Conservation (phyloP, 2,888 invertebrate species). For the Stictocephala bisonia region DNA sequence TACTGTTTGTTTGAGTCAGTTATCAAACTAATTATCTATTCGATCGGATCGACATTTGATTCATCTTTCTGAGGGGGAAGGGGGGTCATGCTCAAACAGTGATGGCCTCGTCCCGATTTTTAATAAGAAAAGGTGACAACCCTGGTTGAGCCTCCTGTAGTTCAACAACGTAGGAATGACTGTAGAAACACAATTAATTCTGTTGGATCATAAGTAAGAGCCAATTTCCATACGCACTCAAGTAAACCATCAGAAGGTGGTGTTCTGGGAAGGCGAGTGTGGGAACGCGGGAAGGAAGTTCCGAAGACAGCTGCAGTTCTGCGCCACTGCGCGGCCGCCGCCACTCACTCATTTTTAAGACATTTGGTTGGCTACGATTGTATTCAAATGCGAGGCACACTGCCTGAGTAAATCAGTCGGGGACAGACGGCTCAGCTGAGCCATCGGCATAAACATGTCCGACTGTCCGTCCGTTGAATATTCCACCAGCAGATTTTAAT, state of each 20-base stretch:
- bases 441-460: conserved; percentile 37
- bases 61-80: no score
- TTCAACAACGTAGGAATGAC: no score
- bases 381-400: conserved; percentile 25
- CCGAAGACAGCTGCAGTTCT: conserved; percentile 34
- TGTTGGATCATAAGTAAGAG: no score
- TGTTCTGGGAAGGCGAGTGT: conserved; percentile 23
- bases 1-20: no score
- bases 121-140: no score
- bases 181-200: no score
- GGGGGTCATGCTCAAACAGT: no score
- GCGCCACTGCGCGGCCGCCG: neutral
- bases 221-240: no score
- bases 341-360: conserved; percentile 40
- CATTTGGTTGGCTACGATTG: conserved; percentile 34
- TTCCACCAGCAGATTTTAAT: conserved; percentile 38
- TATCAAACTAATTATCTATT: no score
- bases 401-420: conserved; percentile 30
- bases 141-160: no score
- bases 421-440: conserved; percentile 8
- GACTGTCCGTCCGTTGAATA: conserved; percentile 38
- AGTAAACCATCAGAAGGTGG: conserved; percentile 4
- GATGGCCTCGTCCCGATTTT: no score
- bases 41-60: no score
- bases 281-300: conserved; percentile 32